phyloP scores from a whole-genome alignment of 2,113 vertebrate genomes.

The Tupaia tana region DNA sequence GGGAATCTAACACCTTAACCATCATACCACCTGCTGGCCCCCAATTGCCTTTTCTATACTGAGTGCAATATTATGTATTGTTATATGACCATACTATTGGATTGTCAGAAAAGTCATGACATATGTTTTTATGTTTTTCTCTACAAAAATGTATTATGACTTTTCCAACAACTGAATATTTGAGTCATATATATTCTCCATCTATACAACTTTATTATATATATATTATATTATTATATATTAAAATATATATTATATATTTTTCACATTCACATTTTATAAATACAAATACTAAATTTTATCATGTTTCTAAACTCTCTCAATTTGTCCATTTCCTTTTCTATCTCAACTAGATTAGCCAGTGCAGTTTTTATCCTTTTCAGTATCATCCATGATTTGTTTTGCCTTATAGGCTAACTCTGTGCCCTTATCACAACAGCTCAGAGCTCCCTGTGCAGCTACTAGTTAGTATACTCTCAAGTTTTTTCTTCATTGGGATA shows the following conservation, averaged over 20 bases:
- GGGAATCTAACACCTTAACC: too few relatives aligned
- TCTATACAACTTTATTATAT: background rate
- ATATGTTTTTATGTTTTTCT: too few relatives aligned
- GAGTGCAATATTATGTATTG: background rate
- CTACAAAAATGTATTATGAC: too few relatives aligned
- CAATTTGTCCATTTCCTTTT: background rate
- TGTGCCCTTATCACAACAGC: background rate
- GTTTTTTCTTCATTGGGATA: slow-evolving; percentile 10
- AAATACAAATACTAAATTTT: slow-evolving; percentile 17
- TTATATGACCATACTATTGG: background rate
- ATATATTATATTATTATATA: background rate
- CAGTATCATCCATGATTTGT: background rate
- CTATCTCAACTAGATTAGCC: background rate
- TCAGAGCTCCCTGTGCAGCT: background rate
- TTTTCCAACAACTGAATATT: too few relatives aligned
- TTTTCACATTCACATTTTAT: slow-evolving; percentile 14
- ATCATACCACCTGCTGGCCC: too few relatives aligned
- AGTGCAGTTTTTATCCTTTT: background rate
- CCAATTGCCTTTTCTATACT: background rate
- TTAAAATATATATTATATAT: background rate
- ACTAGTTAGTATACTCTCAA: background rate
- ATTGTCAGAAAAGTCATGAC: too few relatives aligned
- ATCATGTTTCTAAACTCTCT: background rate
- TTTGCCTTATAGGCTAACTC: background rate
- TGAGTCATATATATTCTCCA: background rate